Conservation (phyloP, 2,888 invertebrate genomes). For the Synergus japonicus region DNA sequence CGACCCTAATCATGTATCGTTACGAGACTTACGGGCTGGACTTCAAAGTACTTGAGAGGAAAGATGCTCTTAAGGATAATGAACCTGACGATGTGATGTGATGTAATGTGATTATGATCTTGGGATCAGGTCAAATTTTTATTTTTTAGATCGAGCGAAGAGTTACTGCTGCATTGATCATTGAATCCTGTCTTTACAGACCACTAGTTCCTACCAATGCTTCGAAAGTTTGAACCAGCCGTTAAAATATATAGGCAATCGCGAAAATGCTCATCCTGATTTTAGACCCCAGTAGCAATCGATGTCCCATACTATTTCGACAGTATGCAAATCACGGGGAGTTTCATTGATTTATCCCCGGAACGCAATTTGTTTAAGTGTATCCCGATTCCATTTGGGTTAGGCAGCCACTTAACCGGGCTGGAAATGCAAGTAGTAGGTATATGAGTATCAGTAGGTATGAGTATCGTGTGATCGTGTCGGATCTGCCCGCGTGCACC, state of each 20-base stretch:
- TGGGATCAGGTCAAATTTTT: neutral
- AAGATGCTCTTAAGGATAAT: neutral
- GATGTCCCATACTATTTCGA: slow-evolving; percentile 62
- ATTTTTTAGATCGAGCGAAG: neutral
- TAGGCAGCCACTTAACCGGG: slow-evolving; percentile 63
- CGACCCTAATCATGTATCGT: slow-evolving; percentile 31
- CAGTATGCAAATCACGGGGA: slow-evolving; percentile 75
- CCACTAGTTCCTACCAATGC: neutral
- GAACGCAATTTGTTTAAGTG: slow-evolving; percentile 77
- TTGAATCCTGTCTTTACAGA: neutral
- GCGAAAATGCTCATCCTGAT: slow-evolving; percentile 71
- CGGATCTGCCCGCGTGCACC: slow-evolving; percentile 58
- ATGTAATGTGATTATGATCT: too few relatives aligned
- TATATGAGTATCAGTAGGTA: slow-evolving; percentile 46
- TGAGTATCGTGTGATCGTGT: slow-evolving; percentile 48
- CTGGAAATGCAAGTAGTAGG: slow-evolving; percentile 60
- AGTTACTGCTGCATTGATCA: neutral
- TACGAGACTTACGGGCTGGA: slow-evolving; percentile 8
- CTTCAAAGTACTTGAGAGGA: neutral
- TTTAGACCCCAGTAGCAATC: slow-evolving; percentile 62
- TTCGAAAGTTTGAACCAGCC: slow-evolving; percentile 35
- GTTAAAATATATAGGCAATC: slow-evolving; percentile 68
- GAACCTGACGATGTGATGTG: neutral
- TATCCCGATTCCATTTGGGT: slow-evolving; percentile 75
- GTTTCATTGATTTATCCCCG: slow-evolving; percentile 73